Base-by-base conservation (phyloP, 2,888 invertebrate species). In the Agrochola litura region DNA sequence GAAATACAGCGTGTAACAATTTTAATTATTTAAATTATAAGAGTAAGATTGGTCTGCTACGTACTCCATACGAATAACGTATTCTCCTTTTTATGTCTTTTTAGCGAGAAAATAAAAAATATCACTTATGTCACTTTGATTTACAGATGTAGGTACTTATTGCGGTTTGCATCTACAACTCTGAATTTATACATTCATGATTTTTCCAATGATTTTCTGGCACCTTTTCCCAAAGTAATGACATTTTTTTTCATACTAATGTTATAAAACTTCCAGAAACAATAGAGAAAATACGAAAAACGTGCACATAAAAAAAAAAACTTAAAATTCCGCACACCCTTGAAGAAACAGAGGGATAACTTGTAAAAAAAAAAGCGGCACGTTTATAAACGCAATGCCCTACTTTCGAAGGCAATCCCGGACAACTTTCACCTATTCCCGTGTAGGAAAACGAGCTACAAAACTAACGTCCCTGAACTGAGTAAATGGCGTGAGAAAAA, bases 401-500 rank as follows among this genome's bases (percentile, higher is more conserved):
- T 85, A 91, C 88, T 91, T 90, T 84, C 79, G 73, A 88, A 89
- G 86, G 88, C 86, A 85, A 85, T 84, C 87, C 77, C 87, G 89
- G 90, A 92, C 92, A 92, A 95, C 94, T 94, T 95, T 95, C 95
- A 90, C 95, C 92, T 90, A 89, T 92, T 90, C 90, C 88, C 86
- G 84, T 82, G 88, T 87, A 90, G 88, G 89, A 91, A 93, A 94
- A 90, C 87, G 90, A 92, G 87, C 90, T 88, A 91, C 91, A 92
- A 93, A 94, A 93, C 93, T 92, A 93, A 93, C 93, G 93, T 90
- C 93, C 93, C 92, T 93, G 93, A 95, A 95, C 93, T 92, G 91
- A 88, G 94, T 93, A 95, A 95, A 95, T 94, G 94, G 94, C 90
- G 94, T 93, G 94, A 94, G 94, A 95, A 95, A 95, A 95, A 95